phyloP scores from a whole-genome alignment of 2,888 invertebrate genomes.

The Mimumesa dahlbomi region DNA sequence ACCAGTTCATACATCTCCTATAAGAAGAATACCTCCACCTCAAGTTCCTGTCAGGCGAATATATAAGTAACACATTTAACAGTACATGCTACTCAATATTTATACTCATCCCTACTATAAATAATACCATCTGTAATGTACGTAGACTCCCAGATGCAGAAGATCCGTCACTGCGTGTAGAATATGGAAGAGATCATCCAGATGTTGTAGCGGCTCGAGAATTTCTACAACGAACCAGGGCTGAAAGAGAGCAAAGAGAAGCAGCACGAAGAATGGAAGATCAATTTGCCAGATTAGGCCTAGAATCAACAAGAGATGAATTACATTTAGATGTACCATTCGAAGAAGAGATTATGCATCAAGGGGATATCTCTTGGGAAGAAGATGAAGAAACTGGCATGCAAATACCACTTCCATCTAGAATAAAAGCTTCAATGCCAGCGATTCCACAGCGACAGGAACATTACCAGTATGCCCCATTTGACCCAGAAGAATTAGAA shows the following conservation, averaged over 20 bases:
- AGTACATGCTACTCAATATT: neutral
- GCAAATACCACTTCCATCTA: slow-evolving; percentile 53
- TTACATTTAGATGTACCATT: slow-evolving; percentile 56
- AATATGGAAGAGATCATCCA: slow-evolving; percentile 65
- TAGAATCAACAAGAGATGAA: slow-evolving; percentile 21
- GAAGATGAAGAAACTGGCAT: slow-evolving; percentile 58
- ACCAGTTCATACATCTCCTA: neutral
- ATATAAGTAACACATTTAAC: slow-evolving; percentile 19
- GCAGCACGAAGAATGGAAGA: slow-evolving; percentile 47
- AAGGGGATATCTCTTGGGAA: slow-evolving; percentile 63
- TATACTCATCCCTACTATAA: neutral
- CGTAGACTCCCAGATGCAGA: slow-evolving; percentile 58
- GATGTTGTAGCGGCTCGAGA: slow-evolving; percentile 64
- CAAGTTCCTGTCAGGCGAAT: slow-evolving; percentile 4
- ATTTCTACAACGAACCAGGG: slow-evolving; percentile 39
- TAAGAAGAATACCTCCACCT: neutral
- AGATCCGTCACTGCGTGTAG: slow-evolving; percentile 44
- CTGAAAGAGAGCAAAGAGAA: slow-evolving; percentile 39
- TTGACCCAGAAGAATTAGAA: slow-evolving; percentile 65
- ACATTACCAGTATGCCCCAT: slow-evolving; percentile 23
- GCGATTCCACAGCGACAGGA: slow-evolving; percentile 45
- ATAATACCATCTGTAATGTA: neutral
- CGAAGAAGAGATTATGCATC: slow-evolving; percentile 61
- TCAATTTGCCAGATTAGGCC: slow-evolving; percentile 51
- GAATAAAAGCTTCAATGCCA: slow-evolving; percentile 58